Base-by-base conservation (phyloP, 2,888 invertebrate species). In the Microctonus aethiopoides region DNA sequence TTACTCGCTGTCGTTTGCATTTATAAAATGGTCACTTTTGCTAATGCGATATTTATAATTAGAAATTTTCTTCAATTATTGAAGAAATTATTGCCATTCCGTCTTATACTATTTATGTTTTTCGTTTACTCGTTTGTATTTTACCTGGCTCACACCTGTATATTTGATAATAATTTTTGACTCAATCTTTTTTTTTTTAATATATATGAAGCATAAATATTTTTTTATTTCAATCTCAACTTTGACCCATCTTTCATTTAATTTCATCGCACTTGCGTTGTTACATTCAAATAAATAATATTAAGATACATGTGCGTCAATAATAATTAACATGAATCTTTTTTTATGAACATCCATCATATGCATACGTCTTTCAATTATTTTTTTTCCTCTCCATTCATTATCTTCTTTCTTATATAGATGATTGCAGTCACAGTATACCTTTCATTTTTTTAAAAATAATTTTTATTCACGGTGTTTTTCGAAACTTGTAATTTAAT, bases 391-490 rank as follows among this genome's bases (percentile, higher is more conserved):
- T 29, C n/a, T 36, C 26, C 4, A 24, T 13, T 56, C 9, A 24
- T 65, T 39, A 10, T 51, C 26, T 54, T 32, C 16, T 10, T 22
- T 22, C n/a, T 24, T 16, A 75, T 77, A 78, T 77, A 81, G 82
- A 83, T 84, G 84, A 86, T 86, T 85, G 85, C 85, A 86, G 85
- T 86, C 85, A 86, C 86, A 86, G 84, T 85, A 78, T 81, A 84
- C 81, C 74, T 78, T 76, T 72, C 75, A 75, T 66, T 68, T 70
- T 56, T 60, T 70, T 39, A 24, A 24, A 63, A 61, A 66, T 68
- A 46, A 32, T 34, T 67, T 62, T 62, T 69, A 68, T 69, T 62
- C 61, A 29, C 7, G 7, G 3, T 29, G 72, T 61, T 67, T 56
- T 76, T 72, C 77, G 66, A 65, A 74, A 71, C 75, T 74, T 76